Percentiles rank a stretch among this genome's conserved stretches.
phyloP scores from a whole-genome alignment of 2,888 invertebrate genomes.

The Rhyacophila evoluta region DNA sequence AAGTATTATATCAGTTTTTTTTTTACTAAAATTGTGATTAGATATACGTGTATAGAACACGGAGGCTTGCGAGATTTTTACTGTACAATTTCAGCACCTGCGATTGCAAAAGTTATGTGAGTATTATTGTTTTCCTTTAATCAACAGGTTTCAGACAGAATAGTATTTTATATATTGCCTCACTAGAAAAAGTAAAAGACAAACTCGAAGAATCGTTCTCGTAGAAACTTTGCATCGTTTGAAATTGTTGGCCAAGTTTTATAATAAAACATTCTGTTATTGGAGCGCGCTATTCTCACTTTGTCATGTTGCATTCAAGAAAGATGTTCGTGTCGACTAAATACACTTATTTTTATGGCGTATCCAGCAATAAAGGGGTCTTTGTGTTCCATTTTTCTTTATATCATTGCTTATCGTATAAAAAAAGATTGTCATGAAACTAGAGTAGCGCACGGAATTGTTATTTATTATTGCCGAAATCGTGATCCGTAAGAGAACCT shows the following conservation, averaged over 20 bases:
- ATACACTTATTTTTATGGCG: conserved; percentile 21
- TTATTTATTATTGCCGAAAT: neutral
- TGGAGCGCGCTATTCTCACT: neutral
- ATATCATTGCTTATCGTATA: neutral
- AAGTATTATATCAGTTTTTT: no score
- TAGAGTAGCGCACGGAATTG: neutral
- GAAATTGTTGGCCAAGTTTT: neutral
- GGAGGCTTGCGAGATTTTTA: no score
- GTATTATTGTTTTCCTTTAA: neutral
- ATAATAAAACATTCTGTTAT: conserved; percentile 24
- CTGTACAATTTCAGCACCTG: neutral
- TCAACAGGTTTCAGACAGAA: neutral
- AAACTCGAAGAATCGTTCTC: neutral
- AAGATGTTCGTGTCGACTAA: conserved; percentile 15
- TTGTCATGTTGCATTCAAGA: neutral
- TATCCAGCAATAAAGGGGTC: neutral
- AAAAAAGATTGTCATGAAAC: neutral
- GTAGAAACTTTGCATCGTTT: conserved; percentile 18
- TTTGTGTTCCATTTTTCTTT: neutral
- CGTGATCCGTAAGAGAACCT: no score
- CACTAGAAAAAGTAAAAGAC: neutral
- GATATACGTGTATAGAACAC: no score
- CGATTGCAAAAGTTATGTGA: neutral
- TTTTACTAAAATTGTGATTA: no score
- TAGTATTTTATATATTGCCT: neutral